Base-by-base conservation (phyloP, 2,888 invertebrate species). In the Pseudanteris insignis region DNA sequence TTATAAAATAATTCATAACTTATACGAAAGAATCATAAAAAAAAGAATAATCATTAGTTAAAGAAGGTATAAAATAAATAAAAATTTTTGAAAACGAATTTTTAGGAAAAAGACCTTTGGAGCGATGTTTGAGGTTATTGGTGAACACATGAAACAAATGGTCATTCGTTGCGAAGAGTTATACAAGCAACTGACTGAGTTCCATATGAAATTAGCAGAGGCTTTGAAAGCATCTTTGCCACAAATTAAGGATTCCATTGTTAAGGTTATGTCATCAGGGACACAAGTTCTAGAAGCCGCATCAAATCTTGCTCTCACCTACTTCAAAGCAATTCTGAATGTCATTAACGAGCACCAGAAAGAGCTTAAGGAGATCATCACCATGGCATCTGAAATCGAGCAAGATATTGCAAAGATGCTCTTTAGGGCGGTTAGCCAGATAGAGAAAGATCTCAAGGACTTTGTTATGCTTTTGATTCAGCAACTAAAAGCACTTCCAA, bases 261-360 rank as follows among this genome's bases (percentile, higher is more conserved):
- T 83, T 48, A 75, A 74, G 29, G 50, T 78, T 6, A 67, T 82
- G 26, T 76, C 83, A 11, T 79, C 82, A 0, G 64, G 81, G 0
- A 68, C 83, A 24, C 81, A 83, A 37, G 54, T 85, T 2, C 71
- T 84, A 1, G 83, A 87, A 0, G 81, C 83, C 0, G 53, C 74
- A 0, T 70, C 67, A 1, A 74, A 80, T 24, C 67, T 83, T 2
- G 67, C 68, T 1, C 74, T 81, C 26, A 67, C 73, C 51, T 81
- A 85, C 63, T 66, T 85, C 1, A 85, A 85, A 8, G 78, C 85
- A 25, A 64, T 85, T 28, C 73, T 83, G 0, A 83, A 85, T 67
- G 81, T 88, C 73, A 76, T 87, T 46, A 87, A 89, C 65, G 84
- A 85, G 50, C 86, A 89, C 75, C 86, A 88, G 76, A 84, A 84